Percentiles rank a stretch among this genome's conserved stretches.
phyloP scores from a whole-genome alignment of 2,888 invertebrate species.

The Aromia moschata region DNA sequence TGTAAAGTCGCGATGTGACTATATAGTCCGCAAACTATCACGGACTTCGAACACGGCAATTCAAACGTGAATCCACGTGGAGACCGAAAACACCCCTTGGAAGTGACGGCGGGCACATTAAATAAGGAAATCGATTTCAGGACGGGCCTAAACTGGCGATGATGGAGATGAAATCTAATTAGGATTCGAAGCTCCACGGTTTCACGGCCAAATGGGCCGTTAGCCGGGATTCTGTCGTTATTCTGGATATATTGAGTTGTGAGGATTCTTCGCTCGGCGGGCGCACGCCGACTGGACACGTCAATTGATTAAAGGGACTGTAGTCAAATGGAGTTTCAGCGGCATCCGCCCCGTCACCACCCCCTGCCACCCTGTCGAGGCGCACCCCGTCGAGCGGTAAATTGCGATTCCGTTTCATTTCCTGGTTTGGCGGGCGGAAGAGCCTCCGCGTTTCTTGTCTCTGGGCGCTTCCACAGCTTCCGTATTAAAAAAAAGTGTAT shows the following conservation, averaged over 20 bases:
- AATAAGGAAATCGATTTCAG: conserved; percentile 38
- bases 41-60: too few species aligned
- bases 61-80: too few species aligned
- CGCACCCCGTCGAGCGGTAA: conserved; percentile 30
- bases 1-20: too few species aligned
- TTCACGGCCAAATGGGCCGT: conserved; percentile 45
- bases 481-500: too few species aligned
- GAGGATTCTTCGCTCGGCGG: conserved; percentile 30
- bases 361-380: too few species aligned
- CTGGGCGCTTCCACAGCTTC: conserved; percentile 1
- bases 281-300: conserved; percentile 7
- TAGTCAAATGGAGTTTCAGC: conserved; percentile 13
- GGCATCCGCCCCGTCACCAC: conserved; percentile 3
- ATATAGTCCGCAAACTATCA: too few species aligned
- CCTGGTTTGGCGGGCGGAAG: background rate
- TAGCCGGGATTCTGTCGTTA: conserved; percentile 35
- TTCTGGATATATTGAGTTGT: conserved; percentile 44
- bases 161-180: conserved; percentile 48
- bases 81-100: background rate
- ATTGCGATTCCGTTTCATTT: conserved; percentile 22
- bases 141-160: conserved; percentile 6
- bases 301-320: conserved; percentile 20
- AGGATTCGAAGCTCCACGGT: conserved; percentile 47
- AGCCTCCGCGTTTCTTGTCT: background rate
- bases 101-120: conserved; percentile 14